Percentiles rank a stretch among this genome's conserved stretches.
Evolutionary conservation across 35 echinoderm and acorn worm genomes (phyloP).

Genomic region (Apostichopus parvimensis): DNA sequence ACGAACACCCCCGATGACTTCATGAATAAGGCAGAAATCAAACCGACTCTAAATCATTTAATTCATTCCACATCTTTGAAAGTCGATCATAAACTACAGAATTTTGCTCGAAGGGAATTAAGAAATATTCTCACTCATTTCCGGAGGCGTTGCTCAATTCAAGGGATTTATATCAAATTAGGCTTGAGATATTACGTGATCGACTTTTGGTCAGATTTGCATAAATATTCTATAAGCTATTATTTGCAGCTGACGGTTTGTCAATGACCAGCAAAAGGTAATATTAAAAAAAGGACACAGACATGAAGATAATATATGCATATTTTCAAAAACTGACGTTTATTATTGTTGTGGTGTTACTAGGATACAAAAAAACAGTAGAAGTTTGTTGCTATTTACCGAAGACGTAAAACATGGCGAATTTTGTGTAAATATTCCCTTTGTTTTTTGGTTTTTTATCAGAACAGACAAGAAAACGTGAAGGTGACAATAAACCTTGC

Average conservation of each 20-base stretch:
- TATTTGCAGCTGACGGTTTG: neutral
- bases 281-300: neutral
- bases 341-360: no score
- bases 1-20: neutral
- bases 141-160: neutral
- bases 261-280: neutral
- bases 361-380: no score
- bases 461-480: no score
- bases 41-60: neutral
- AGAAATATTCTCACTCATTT: neutral
- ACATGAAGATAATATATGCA: neutral
- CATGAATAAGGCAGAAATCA: neutral
- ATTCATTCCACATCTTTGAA: neutral
- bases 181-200: neutral
- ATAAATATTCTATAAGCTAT: neutral
- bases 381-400: no score
- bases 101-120: neutral
- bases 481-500: no score
- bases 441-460: no score
- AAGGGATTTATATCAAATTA: neutral
- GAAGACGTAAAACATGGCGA: no score
- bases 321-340: no score
- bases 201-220: neutral
- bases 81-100: neutral
- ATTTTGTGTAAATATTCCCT: no score